Evolutionary conservation across 2,113 vertebrate species (phyloP).

Genomic region (Cavia aperea): DNA sequence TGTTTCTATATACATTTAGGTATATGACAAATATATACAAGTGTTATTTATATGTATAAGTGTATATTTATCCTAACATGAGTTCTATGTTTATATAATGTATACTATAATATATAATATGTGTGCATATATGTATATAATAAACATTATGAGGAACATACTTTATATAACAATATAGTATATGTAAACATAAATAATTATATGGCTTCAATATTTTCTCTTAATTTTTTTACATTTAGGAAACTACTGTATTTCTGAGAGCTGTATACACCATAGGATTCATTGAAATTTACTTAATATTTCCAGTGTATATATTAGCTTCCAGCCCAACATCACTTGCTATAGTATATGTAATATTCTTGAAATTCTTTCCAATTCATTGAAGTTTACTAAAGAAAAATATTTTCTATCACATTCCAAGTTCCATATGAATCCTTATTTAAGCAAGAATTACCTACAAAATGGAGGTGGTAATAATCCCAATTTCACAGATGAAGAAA

Average conservation of each 20-base stretch:
- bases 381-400: neutral
- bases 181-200: neutral
- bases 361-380: neutral
- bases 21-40: neutral
- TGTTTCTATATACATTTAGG: neutral
- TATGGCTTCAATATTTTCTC: neutral
- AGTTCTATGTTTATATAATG: neutral
- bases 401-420: neutral
- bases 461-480: neutral
- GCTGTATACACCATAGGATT: neutral
- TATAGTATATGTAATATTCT: neutral
- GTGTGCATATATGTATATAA: neutral
- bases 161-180: neutral
- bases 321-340: neutral
- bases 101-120: neutral
- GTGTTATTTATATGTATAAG: neutral
- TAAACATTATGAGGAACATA: neutral
- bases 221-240: neutral
- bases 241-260: neutral
- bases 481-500: slow-evolving; percentile 1
- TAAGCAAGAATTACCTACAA: neutral
- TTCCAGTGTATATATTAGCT: neutral
- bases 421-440: neutral
- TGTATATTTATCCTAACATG: neutral
- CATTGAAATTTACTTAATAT: slow-evolving; percentile 1